Evolutionary conservation across 2,113 vertebrate genomes (phyloP).

Genomic region (Tychaedon coryphoeus): DNA sequence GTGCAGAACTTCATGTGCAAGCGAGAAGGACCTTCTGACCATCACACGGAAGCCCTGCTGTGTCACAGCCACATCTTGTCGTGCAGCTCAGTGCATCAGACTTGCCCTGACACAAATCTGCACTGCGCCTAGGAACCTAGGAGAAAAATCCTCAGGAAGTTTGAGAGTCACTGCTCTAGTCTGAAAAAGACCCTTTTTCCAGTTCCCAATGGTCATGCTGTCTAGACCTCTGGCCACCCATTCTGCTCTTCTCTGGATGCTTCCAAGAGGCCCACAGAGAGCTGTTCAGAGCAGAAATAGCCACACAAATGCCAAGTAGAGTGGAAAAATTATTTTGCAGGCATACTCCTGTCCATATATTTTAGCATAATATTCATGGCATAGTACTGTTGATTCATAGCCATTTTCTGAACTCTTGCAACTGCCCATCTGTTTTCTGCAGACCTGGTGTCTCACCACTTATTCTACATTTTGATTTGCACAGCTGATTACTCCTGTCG

Average conservation of each 20-base stretch:
- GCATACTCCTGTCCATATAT: neutral
- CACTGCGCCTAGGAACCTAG: neutral
- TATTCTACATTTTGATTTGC: slow-evolving; percentile 42
- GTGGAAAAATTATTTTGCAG: slow-evolving; percentile 5
- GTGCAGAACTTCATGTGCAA: accelerated
- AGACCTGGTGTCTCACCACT: slow-evolving; percentile 28
- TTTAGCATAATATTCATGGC: neutral
- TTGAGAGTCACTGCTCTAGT: neutral
- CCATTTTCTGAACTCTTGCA: neutral
- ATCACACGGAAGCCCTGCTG: neutral
- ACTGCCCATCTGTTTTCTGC: slow-evolving; percentile 24
- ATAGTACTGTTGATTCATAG: neutral
- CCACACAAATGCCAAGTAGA: neutral
- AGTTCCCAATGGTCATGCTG: neutral
- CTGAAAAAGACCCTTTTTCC: neutral
- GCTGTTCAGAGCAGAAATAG: neutral
- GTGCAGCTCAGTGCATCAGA: neutral
- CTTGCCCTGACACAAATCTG: neutral
- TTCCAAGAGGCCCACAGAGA: accelerated
- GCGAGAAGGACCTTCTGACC: neutral
- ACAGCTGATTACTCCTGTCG: slow-evolving; percentile 26
- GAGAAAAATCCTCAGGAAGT: neutral
- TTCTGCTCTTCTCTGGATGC: neutral
- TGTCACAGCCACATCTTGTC: neutral
- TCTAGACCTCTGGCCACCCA: neutral